Evolutionary conservation across 2,888 invertebrate genomes (phyloP).

Genomic region (Branchipolynoe longqiensis): DNA sequence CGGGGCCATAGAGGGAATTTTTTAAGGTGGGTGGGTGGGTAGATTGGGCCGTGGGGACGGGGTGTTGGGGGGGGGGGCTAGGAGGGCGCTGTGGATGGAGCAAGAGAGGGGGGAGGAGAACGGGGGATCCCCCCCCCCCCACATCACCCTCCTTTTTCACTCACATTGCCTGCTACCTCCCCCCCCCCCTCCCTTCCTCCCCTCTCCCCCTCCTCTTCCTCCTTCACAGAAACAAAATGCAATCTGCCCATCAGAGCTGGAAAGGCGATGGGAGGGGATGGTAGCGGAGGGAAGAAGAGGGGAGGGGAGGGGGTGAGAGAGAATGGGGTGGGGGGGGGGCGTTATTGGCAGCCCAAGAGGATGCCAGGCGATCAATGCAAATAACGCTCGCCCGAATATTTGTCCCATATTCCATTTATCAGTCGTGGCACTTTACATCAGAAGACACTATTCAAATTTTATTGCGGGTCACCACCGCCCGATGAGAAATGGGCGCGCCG

Average conservation of each 20-base stretch:
- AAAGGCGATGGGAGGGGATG: background rate
- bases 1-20: conserved; percentile 34
- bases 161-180: no score
- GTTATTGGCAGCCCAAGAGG: no score
- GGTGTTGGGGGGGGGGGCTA: no score
- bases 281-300: background rate
- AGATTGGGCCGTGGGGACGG: no score
- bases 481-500: conserved; percentile 39
- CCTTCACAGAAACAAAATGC: no score
- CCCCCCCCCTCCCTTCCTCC: conserved; percentile 15
- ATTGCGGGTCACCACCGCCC: background rate
- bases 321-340: no score
- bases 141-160: no score
- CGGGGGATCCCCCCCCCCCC: no score
- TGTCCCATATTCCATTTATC: conserved; percentile 57
- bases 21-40: conserved; percentile 45
- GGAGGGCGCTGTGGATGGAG: no score
- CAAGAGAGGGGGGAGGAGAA: no score
- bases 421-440: conserved; percentile 51
- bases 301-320: conserved; percentile 2
- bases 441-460: conserved; percentile 58
- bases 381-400: conserved; percentile 50
- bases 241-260: conserved; percentile 47
- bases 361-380: conserved; percentile 38
- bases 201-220: no score